Evolutionary conservation across 2,113 vertebrate genomes (phyloP), one percentile per base, ranked within the genome.

Genomic region (Notarius lentiginosus): DNA sequence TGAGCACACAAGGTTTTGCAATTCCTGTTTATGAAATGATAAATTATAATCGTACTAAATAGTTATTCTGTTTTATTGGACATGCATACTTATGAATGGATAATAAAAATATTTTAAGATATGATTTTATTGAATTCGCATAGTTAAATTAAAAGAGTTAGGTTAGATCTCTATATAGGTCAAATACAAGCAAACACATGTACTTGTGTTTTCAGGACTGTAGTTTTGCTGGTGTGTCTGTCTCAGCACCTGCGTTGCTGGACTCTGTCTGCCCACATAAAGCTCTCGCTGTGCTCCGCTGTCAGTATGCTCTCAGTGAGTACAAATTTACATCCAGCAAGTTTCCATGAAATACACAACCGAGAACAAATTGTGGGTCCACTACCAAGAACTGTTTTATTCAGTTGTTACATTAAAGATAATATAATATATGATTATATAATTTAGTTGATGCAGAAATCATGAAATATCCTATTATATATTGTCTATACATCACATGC

Each of bases 241-340:
- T 97, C 97, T 79, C 96, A 97, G 89, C 95, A 96, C 84, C 88
- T 97, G 89, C 90, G 84, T 4, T 94, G 93, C 87, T 95, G 92
- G 83, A 89, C 55, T 60, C 18, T 96, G 76, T 93, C 93, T 0
- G 76, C 90, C 22, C 91, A 87, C 68, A n/a, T 7, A 65, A 7
- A 34, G 18, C 5, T 65, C 72, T 24, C 87, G 61, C 41, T 15
- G 0, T 56, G 90, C 49, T 94, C 94, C 1, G 70, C 91, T 18
- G 91, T 96, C 87, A 92, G 95, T 90, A 94, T 86, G 0, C 91
- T 97, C 87, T 97, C 96, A 90, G 96, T 97, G 95, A 68, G 90
- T 91, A 18, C 17, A 82, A 17, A 61, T n/a, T 55, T 63, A 24
- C 11, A 11, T 83, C 55, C 82, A 83, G 55, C 15, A 53, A 5